These are phyloP conservation scores for Torymus tubicola DNA, from an alignment of 2,888 invertebrate species.

Conservation along the genomic window DNA sequence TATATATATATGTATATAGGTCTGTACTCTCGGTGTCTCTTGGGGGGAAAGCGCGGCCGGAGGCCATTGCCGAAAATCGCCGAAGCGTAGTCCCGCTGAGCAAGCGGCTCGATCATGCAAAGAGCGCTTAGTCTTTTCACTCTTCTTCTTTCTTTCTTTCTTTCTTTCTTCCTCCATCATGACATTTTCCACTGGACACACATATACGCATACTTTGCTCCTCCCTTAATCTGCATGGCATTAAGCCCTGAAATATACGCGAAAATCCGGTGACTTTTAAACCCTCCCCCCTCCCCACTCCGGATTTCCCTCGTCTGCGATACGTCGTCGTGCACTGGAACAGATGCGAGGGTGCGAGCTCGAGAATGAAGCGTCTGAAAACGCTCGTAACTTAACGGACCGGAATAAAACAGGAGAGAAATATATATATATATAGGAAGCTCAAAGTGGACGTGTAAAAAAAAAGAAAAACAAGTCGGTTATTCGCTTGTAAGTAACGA, in stretches of 20 bases:
- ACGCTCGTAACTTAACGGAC: too few species aligned
- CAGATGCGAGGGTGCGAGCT: too few species aligned
- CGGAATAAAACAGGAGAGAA: too few species aligned
- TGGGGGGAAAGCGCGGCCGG: not conserved
- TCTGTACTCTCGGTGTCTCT: not conserved
- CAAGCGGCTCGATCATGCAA: constrained; percentile 33
- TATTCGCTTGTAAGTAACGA: constrained; percentile 1
- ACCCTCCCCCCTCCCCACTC: not conserved
- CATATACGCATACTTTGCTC: not conserved
- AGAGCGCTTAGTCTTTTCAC: constrained; percentile 24
- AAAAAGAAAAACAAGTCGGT: too few species aligned
- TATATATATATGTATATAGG: too few species aligned
- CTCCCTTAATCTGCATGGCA: constrained; percentile 20
- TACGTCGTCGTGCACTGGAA: too few species aligned
- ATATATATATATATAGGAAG: too few species aligned
- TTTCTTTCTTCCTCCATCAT: not conserved
- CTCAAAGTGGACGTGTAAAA: too few species aligned
- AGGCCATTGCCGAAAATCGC: constrained; percentile 25
- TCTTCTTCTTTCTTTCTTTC: constrained; percentile 7
- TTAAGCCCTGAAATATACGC: not conserved
- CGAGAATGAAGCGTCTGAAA: too few species aligned
- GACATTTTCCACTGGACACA: constrained; percentile 5
- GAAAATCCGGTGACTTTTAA: too few species aligned
- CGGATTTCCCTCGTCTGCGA: too few species aligned
- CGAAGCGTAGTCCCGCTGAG: constrained; percentile 36